Evolutionary conservation across 92 coral and sea anemone species (phyloP).

Genomic region (Paragorgia papillata): DNA sequence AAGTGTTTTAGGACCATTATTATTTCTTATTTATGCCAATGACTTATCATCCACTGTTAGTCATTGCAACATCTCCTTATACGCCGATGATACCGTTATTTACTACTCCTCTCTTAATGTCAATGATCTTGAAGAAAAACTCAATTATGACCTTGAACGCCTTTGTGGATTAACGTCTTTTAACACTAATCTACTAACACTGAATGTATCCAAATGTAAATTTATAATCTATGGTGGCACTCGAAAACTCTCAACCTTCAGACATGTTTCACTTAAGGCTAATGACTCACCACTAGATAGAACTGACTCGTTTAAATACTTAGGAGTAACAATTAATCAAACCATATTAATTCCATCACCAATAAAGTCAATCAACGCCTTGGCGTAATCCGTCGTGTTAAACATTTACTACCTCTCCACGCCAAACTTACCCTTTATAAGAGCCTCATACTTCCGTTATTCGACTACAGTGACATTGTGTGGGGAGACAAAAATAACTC

Average conservation of each 20-base stretch:
- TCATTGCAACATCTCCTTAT: neutral
- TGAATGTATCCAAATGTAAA: conserved; percentile 15
- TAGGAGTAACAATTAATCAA: neutral
- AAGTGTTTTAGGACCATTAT: neutral
- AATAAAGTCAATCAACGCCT: neutral
- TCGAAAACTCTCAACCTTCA: neutral
- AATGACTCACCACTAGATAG: neutral
- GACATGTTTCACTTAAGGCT: neutral
- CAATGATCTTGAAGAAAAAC: neutral
- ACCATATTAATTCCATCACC: neutral
- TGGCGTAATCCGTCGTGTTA: neutral
- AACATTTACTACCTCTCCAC: neutral
- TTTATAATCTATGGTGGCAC: conserved; percentile 15
- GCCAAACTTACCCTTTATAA: neutral
- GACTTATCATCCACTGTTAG: neutral
- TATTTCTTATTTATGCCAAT: neutral
- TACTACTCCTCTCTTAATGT: neutral
- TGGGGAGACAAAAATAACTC: conserved; percentile 3
- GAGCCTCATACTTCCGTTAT: neutral
- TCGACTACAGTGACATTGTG: neutral
- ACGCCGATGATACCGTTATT: conserved; percentile 1
- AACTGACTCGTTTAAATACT: neutral
- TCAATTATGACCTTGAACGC: neutral
- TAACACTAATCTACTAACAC: neutral
- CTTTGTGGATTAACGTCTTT: neutral